Conservation (phyloP, 2,888 invertebrate genomes). For the Tanytarsus gracilentus region DNA sequence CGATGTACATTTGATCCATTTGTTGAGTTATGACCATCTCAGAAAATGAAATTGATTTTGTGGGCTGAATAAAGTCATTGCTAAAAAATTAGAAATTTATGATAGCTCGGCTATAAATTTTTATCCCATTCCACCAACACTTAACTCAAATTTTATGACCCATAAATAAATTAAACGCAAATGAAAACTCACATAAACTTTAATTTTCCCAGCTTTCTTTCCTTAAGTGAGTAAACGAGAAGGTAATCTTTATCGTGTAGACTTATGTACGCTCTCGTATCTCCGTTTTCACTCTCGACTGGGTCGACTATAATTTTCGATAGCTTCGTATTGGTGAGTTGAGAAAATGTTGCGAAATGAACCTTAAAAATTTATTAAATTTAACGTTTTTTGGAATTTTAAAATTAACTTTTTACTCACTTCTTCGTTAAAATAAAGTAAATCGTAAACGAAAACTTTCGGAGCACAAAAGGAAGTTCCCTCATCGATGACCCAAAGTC, state of each 20-base stretch:
- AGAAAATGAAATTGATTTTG: conserved; percentile 14
- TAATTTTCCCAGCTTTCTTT: conserved; percentile 29
- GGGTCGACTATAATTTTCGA: conserved; percentile 30
- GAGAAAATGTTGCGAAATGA: conserved; percentile 25
- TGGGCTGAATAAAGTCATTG: conserved; percentile 21
- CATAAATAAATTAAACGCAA: too few species aligned
- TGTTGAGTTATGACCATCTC: conserved; percentile 14
- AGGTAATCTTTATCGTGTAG: conserved; percentile 30
- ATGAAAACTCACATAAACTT: conserved; percentile 29
- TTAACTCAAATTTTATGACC: conserved; percentile 30
- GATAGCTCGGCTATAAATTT: background rate
- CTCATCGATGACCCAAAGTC: conserved; percentile 32
- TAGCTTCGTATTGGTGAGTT: conserved; percentile 25
- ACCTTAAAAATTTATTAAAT: conserved; percentile 14
- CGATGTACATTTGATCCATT: conserved; percentile 23
- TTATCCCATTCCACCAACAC: background rate
- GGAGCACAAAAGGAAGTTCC: conserved; percentile 31
- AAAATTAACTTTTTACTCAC: conserved; percentile 18
- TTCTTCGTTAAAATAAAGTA: conserved; percentile 31
- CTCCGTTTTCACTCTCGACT: conserved; percentile 27
- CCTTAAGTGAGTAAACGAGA: conserved; percentile 30
- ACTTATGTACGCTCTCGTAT: conserved; percentile 30
- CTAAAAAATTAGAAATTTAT: background rate
- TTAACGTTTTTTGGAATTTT: background rate
- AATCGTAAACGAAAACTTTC: conserved; percentile 32